Evolutionary conservation across 2,113 vertebrate species (phyloP), one percentile per base, ranked within the genome.

Genomic region (Pachypanchax playfairii): DNA sequence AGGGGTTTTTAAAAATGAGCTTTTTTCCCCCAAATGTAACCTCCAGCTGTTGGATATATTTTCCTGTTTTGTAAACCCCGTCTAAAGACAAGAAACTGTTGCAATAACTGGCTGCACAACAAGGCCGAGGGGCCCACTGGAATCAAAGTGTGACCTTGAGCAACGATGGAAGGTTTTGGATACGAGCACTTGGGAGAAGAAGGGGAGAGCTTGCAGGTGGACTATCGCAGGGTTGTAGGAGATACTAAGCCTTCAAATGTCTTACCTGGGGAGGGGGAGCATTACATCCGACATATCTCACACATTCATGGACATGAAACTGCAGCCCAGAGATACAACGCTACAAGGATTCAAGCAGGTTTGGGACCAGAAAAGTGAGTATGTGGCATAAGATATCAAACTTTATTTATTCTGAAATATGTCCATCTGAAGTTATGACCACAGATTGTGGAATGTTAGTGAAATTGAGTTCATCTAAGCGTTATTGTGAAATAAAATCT

Each of bases 291-390:
- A 35, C 81, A 85, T 72, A 76, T 73, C 70, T 48, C 86, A 21
- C 90, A 90, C 4, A 50, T 80, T 25, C 90, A 89, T 5, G 70
- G 84, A 24, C 90, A 93, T 50, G 91, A 94, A 88, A 94, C 92
- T 21, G 94, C 92, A 14, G 94, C 94, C n/a, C 94, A 95, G 87
- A 68, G 94, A 49, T 94, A 93, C 89, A 94, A 78, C 17, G 93
- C 93, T 55, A 94, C 91, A 10, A 90, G 93, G 42, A 91, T 93
- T 58, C 93, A 93, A 82, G 94, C 94, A 2, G 92, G 94, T 48
- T 85, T 92, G 43, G 90, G 92, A 67, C 90, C 93, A 6, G 93
- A 93, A 80, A 95, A 94, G 94, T 96, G 87, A 93, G 91, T 69
- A 9, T 50, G 17, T 9, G 12, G 4, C 15, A 17, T 25, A 42